Evolutionary conservation across 2,113 vertebrate genomes (phyloP), one percentile per base, ranked within the genome.

Genomic region (Trogon melanurus): DNA sequence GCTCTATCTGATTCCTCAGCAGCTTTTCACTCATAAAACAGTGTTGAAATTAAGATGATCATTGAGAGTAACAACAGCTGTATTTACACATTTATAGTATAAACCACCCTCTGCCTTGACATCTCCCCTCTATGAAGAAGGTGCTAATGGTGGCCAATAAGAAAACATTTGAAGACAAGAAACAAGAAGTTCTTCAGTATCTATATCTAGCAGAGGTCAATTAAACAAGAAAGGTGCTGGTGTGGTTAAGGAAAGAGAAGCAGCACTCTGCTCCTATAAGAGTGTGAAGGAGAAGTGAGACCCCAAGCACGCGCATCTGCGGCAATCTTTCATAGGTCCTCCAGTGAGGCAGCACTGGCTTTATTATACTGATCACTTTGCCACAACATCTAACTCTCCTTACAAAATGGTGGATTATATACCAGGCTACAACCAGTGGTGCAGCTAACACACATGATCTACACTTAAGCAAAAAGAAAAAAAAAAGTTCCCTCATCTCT

Each of bases 261-360:
- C 56, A 10, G 1, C 8, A 30, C 5, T 61, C 10, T 6, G 21
- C 48, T 86, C 21, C 72, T 5, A 19, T 0, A 57, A 57, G n/a
- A 45, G 32, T 34, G 12, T 57, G 27, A 73, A 21, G 9, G 16
- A 90, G 16, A 56, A 76, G 5, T 3, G 27, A 70, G 47, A 88
- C 9, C 32, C 25, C 1, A 0, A 41, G 21, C 41, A 50, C n/a
- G 38, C 26, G 48, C 50, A 66, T 34, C 22, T 38, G 36, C 13
- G 36, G 16, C 45, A 56, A 34, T n/a, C 26, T 72, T 70, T 65
- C 36, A 27, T 1, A 47, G 17, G 10, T 50, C 9, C 34, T 73
- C 22, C 48, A 88, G 9, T 22, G 13, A 75, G 21, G 50, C 60
- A 48, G n/a, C 20, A 36, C 32, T 30, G 18, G 66, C 69, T 79